Evolutionary conservation across 1,140 invertebrate genomes (phyloP), one percentile per base, ranked within the genome.

Genomic region (Tribolium madens): DNA sequence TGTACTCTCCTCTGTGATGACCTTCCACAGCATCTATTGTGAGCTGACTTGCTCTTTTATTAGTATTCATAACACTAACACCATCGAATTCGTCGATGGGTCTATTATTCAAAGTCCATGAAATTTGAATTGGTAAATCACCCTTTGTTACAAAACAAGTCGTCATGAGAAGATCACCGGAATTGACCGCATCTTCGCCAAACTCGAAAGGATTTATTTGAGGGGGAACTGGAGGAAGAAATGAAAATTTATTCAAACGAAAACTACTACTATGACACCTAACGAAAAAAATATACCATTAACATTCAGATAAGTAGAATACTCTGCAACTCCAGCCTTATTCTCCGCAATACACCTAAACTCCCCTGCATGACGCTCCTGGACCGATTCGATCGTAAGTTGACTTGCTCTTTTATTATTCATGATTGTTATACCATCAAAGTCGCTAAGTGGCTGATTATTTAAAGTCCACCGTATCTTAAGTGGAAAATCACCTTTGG

Each of bases 141-240:
- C 94, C 94, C 83, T 93, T 93, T 10, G 90, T 90, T 33, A 94
- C 91, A 74, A 91, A 87, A 84, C 93, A 95, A 78, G 90, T 90
- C 33, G 92, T 89, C 78, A 91, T 91, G 42, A 90, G 90, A 79
- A 89, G 89, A 77, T 93, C 92, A 48, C 92, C 93, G 48, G 91
- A 91, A 84, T 93, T 93, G 3, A 89, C 89, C 4, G 91, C 89
- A 80, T 91, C 90, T 14, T 91, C 88, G 21, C 87, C 86, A 80
- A 89, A 87, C 76, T 86, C 84, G 76, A 89, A 89, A 4, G 87
- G 87, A 6, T 85, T 82, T 15, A 89, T 88, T 80, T 87, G 85
- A 60, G 88, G 88, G 52, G 86, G 71, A 78, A 89, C 88, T 89
- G 80, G 9, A 79, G 84, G 74, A 12, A 26, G 21, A 26, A 26